Evolutionary conservation across 1,140 invertebrate genomes (phyloP).

Genomic region (Halictus rubicundus): DNA sequence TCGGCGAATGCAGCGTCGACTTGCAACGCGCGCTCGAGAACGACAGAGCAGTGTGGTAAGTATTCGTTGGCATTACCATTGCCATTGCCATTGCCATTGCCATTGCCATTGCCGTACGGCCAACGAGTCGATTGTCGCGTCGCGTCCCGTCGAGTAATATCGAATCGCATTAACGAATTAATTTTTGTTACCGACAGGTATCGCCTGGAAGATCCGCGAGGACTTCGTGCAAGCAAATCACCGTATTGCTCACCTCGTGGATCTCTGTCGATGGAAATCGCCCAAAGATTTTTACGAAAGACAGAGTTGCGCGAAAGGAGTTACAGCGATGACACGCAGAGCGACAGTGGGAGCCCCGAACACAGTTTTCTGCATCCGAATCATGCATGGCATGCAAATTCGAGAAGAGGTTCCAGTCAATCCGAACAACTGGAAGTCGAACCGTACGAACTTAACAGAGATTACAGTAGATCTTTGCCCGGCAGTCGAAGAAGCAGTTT

Average conservation of each 20-base stretch:
- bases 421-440: constrained; percentile 92
- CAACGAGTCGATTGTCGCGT: too few species aligned
- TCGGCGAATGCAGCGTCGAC: constrained; percentile 91
- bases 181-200: constrained; percentile 79
- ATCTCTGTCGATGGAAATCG: constrained; percentile 84
- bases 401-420: constrained; percentile 90
- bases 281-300: constrained; percentile 83
- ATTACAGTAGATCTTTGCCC: constrained; percentile 91
- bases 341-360: constrained; percentile 78
- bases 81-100: too few species aligned
- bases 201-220: constrained; percentile 89
- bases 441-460: constrained; percentile 90
- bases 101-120: too few species aligned
- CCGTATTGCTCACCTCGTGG: constrained; percentile 90
- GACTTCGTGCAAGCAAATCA: constrained; percentile 84
- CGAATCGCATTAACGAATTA: too few species aligned
- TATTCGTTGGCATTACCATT: neutral
- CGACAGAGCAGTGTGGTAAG: constrained; percentile 89
- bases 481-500: constrained; percentile 91
- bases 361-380: constrained; percentile 89
- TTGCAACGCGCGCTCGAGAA: constrained; percentile 91
- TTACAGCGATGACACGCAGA: constrained; percentile 79
- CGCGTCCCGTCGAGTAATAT: too few species aligned
- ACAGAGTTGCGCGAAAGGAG: constrained; percentile 78
- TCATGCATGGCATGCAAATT: constrained; percentile 88